Evolutionary conservation across 2,113 vertebrate species (phyloP), one percentile per base, ranked within the genome.

Genomic region (Phyllopteryx taeniolatus): DNA sequence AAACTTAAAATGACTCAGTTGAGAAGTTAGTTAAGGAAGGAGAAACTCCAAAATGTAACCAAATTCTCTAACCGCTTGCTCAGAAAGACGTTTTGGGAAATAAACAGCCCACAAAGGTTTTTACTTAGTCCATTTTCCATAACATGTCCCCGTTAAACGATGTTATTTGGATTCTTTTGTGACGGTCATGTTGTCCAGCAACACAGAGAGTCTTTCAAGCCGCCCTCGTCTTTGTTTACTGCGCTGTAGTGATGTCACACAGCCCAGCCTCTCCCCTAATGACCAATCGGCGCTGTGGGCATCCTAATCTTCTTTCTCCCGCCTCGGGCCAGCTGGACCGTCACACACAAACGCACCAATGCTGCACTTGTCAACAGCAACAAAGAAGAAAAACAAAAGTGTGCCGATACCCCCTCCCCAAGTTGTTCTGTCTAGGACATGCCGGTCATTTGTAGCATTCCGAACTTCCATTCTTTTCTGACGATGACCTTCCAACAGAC

Each of bases 161-260:
- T 44, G 46, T 27, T 46, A n/a, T 46, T 66, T 46, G 43, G n/a
- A 27, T 27, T 66, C 8, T 31, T 44, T 66, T 66, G 78, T 73
- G 75, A 82, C 76, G 76, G 44, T 80, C 56, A 72, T 84, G 85
- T 68, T 85, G 80, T 90, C 81, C 72, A 77, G 78, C 71, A 88
- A 85, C 78, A 90, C 88, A 91, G 83, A 88, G 79, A 81, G 82
- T 74, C 85, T 85, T 88, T 87, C 83, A 89, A 89, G 86, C 86
- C 81, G 17, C 82, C 70, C 80, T 79, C 81, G 72, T 82, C 88
- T 91, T 92, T 93, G 91, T 92, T 91, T 90, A 89, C 90, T 86
- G 83, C 88, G 90, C 79, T 80, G 81, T 67, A 60, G 73, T 88
- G 86, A 89, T 88, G 90, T 91, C 88, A 92, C 87, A 83, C 67